A percentile compares a stretch with the other conserved stretches of the same genome.
These are phyloP conservation scores for Parapristionchus giblindavisi DNA, from an alignment of 2,888 invertebrate species.

Conservation along the genomic window DNA sequence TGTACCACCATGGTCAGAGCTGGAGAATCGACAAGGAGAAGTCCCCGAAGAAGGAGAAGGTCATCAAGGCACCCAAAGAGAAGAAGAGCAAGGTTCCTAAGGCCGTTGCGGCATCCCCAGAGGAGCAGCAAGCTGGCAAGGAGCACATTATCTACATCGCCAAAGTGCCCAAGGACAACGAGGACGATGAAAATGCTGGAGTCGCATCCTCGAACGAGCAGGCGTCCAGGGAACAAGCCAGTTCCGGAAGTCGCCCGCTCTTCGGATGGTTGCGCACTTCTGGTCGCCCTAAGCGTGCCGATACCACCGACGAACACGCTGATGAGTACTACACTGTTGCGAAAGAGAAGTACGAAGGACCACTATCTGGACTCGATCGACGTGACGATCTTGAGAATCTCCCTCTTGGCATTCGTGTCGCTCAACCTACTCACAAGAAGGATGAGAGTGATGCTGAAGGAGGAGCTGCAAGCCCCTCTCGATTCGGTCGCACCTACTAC, in stretches of 20 bases:
- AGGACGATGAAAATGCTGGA: constrained; percentile 10
- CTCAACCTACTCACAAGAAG: constrained; percentile 10
- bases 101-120: constrained; percentile 6
- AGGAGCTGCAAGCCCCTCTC: constrained; percentile 17
- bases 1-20: constrained; percentile 27
- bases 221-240: neutral
- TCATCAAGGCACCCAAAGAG: constrained; percentile 15
- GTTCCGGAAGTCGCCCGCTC: constrained; percentile 6
- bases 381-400: constrained; percentile 26
- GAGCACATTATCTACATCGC: constrained; percentile 29
- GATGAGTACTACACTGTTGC: constrained; percentile 23
- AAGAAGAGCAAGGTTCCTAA: constrained; percentile 15
- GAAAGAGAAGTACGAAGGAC: constrained; percentile 18
- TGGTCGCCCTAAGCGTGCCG: neutral
- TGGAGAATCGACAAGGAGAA: constrained; percentile 23
- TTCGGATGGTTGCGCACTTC: constrained; percentile 28
- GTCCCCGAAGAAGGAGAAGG: constrained; percentile 19
- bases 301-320: neutral
- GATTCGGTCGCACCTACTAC: constrained; percentile 18
- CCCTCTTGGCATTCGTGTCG: constrained; percentile 18
- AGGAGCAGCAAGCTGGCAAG: constrained; percentile 3
- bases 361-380: constrained; percentile 22
- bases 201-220: neutral
- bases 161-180: constrained; percentile 31
- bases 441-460: neutral